Evolutionary conservation across 2,113 vertebrate genomes (phyloP).

Genomic region (Psammodynastes pulverulentus): DNA sequence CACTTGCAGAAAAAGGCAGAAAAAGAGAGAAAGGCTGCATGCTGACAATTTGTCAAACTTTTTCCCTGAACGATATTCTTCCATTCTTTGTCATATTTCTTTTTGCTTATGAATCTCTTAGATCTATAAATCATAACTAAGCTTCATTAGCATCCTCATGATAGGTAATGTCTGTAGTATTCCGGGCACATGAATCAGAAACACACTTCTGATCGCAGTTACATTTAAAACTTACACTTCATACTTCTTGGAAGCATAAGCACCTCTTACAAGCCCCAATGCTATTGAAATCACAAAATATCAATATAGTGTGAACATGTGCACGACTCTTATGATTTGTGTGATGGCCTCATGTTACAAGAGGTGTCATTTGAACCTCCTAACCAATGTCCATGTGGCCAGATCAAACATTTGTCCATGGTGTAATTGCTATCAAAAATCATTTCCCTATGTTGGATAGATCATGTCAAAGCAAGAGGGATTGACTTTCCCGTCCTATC

Average conservation of each 20-base stretch:
- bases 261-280: not conserved
- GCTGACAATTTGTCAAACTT: slow-evolving; percentile 1
- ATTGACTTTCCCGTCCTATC: not conserved
- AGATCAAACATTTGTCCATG: not conserved
- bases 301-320: not conserved
- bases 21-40: not conserved
- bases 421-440: not conserved
- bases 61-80: slow-evolving; percentile 19
- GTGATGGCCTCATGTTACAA: not conserved
- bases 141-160: slow-evolving; percentile 29
- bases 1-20: not conserved
- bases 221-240: not conserved
- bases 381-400: not conserved
- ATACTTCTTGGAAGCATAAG: not conserved
- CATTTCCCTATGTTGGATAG: not conserved
- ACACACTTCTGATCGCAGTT: not conserved
- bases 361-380: not conserved
- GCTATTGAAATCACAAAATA: not conserved
- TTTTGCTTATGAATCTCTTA: slow-evolving; percentile 22
- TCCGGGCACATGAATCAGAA: not conserved
- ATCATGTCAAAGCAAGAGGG: not conserved
- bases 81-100: not conserved
- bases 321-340: not conserved
- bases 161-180: not conserved
- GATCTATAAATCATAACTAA: slow-evolving; percentile 33